phyloP scores from a whole-genome alignment of 1,140 invertebrate species.

The Dysdera silvatica region DNA sequence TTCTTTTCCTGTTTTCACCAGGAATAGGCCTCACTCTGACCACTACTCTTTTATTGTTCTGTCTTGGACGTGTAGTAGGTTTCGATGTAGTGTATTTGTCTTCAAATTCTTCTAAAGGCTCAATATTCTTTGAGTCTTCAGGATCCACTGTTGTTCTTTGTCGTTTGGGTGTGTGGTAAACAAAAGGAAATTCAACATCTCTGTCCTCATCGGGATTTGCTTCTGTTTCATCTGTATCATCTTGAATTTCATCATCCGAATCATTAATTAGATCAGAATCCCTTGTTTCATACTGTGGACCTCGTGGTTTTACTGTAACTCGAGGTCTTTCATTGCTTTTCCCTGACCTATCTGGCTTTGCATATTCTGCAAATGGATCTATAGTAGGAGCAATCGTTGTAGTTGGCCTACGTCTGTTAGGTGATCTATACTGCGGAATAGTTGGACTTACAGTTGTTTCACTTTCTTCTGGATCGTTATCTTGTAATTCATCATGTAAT shows the following conservation, averaged over 20 bases:
- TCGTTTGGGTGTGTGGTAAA: slow-evolving; percentile 28
- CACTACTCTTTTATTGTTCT: slow-evolving; percentile 16
- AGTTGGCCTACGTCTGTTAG: slow-evolving; percentile 1
- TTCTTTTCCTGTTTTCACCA: slow-evolving; percentile 18
- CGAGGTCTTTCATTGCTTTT: neutral
- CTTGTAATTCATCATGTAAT: slow-evolving; percentile 18
- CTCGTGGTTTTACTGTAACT: slow-evolving; percentile 13
- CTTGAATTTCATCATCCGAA: neutral
- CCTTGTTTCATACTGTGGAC: slow-evolving; percentile 17
- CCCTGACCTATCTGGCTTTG: slow-evolving; percentile 14
- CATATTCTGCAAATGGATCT: slow-evolving; percentile 20
- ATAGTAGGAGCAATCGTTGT: neutral
- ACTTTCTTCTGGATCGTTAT: slow-evolving; percentile 10
- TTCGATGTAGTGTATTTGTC: slow-evolving; percentile 15
- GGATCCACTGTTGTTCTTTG: slow-evolving; percentile 1
- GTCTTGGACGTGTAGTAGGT: neutral
- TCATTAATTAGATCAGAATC: neutral
- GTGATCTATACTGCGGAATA: slow-evolving; percentile 8
- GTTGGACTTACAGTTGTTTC: slow-evolving; percentile 16
- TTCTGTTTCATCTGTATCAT: neutral
- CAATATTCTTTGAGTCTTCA: slow-evolving; percentile 6
- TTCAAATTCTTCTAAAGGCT: slow-evolving; percentile 19
- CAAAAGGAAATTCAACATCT: slow-evolving; percentile 23
- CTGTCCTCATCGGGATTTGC: neutral
- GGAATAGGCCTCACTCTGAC: slow-evolving; percentile 14